phyloP scores from a whole-genome alignment of 1,140 invertebrate species.

The Trachymyrmex septentrionalis region DNA sequence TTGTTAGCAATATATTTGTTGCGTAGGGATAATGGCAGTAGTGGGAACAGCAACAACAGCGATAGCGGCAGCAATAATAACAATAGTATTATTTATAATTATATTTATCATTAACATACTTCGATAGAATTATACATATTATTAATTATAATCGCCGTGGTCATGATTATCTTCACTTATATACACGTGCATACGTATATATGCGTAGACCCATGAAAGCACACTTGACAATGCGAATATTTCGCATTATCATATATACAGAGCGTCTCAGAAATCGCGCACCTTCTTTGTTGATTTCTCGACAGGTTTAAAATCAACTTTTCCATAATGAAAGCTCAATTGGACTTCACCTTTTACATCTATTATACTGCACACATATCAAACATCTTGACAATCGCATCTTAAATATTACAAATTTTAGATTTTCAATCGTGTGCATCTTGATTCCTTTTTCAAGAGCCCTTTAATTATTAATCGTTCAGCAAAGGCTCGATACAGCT shows the following conservation, averaged over 20 bases:
- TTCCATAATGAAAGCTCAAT: slow-evolving; percentile 8
- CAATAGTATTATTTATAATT: slow-evolving; percentile 73
- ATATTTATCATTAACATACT: slow-evolving; percentile 76
- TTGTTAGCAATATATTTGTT: neutral
- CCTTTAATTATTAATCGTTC: neutral
- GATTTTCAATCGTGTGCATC: neutral
- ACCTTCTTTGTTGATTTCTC: slow-evolving; percentile 3
- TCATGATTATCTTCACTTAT: slow-evolving; percentile 76
- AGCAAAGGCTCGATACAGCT: neutral
- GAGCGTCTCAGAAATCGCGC: slow-evolving; percentile 35
- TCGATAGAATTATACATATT: slow-evolving; percentile 75
- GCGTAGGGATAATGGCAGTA: slow-evolving; percentile 48
- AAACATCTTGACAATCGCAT: slow-evolving; percentile 2
- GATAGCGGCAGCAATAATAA: slow-evolving; percentile 64
- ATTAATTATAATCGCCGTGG: slow-evolving; percentile 76
- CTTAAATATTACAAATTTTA: slow-evolving; percentile 14
- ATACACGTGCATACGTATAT: slow-evolving; percentile 72
- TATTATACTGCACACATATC: slow-evolving; percentile 15
- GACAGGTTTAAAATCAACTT: neutral
- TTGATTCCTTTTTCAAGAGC: neutral
- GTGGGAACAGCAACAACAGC: slow-evolving; percentile 62
- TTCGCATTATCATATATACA: slow-evolving; percentile 1
- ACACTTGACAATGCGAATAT: neutral
- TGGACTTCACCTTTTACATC: neutral
- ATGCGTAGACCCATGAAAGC: slow-evolving; percentile 68